Evolutionary conservation across 2,797 vertebrate genomes (phyloP).

Genomic region (Hyperoplus lanceolatus): DNA sequence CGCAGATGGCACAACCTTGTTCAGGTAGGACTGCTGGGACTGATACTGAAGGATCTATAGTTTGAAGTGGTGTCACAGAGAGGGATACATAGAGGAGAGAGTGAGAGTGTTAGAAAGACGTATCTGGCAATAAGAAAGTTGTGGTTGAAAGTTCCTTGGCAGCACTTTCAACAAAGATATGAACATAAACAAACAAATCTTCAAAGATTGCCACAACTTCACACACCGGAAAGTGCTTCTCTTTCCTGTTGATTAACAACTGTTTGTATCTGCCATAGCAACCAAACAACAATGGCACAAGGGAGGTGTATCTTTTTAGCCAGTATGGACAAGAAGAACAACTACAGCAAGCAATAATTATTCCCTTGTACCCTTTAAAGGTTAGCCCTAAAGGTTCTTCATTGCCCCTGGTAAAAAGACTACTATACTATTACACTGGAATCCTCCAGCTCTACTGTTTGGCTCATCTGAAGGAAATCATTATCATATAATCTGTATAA

Average conservation of each 20-base stretch:
- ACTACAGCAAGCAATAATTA: neutral
- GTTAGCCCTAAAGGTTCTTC: too few relatives aligned
- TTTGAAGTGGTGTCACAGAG: neutral
- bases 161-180: neutral
- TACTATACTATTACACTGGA: too few relatives aligned
- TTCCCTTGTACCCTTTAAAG: neutral
- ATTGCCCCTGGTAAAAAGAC: too few relatives aligned
- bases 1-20: constrained; percentile 87
- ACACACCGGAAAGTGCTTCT: neutral
- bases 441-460: too few relatives aligned
- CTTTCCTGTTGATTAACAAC: constrained; percentile 10
- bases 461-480: neutral
- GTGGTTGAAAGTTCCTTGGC: neutral
- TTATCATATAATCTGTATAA: neutral
- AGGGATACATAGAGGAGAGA: neutral
- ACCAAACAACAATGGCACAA: constrained; percentile 3
- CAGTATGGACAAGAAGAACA: neutral
- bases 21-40: constrained; percentile 87
- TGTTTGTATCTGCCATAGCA: neutral
- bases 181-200: neutral
- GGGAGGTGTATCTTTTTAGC: neutral
- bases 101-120: neutral
- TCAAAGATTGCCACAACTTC: neutral
- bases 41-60: constrained; percentile 89
- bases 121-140: neutral